A percentile compares a stretch with the other conserved stretches of the same genome.
phyloP scores from a whole-genome alignment of 2,113 vertebrate species.

The Himantopus leucocephalus region DNA sequence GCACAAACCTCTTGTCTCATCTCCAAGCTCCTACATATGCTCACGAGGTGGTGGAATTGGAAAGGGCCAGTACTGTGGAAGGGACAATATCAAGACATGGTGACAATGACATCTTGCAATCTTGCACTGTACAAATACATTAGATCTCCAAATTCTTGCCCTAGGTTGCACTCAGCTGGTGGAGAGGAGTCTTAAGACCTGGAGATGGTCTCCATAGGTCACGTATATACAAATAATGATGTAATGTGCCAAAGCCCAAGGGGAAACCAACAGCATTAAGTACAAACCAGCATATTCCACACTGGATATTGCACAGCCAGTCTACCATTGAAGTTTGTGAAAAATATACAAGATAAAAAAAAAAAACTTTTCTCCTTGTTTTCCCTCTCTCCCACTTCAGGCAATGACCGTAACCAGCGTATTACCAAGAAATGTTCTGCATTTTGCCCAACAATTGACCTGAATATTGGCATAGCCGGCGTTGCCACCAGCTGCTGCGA shows the following conservation, averaged over 20 bases:
- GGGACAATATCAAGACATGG: neutral
- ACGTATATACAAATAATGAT: neutral
- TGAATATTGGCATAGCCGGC: neutral
- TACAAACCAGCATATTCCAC: neutral
- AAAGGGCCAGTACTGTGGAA: neutral
- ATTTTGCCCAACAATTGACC: neutral
- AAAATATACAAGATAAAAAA: accelerated
- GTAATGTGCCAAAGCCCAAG: neutral
- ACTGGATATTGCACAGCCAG: accelerated
- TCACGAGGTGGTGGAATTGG: neutral
- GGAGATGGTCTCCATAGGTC: neutral
- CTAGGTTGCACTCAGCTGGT: neutral
- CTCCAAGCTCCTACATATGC: neutral
- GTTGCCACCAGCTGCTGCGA: slow-evolving; percentile 29
- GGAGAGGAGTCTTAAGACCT: neutral
- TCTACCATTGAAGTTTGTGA: accelerated
- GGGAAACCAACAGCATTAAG: neutral
- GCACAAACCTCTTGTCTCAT: neutral
- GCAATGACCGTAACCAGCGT: neutral
- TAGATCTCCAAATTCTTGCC: neutral
- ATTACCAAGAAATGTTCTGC: slow-evolving; percentile 55
- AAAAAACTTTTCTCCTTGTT: neutral
- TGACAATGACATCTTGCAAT: accelerated
- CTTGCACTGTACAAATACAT: neutral
- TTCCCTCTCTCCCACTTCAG: neutral